phyloP scores from a whole-genome alignment of 2,888 invertebrate species.

The Diplolepis rosae region DNA sequence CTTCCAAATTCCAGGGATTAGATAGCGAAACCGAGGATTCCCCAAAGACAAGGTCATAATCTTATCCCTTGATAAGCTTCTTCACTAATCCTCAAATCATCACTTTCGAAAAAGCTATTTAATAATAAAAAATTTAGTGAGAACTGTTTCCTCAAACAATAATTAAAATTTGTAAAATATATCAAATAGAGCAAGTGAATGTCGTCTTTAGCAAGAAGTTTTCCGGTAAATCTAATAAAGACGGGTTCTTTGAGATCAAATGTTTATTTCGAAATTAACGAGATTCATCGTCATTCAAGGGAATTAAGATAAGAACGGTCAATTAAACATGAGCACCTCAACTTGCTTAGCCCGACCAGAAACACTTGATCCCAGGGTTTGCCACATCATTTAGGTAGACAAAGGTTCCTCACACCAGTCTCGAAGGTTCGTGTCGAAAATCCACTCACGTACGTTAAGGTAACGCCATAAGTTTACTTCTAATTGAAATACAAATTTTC shows the following conservation, averaged over 20 bases:
- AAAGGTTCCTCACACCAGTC: slow-evolving; percentile 33
- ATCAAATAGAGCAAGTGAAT: neutral
- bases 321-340: slow-evolving; percentile 36
- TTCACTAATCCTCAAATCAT: neutral
- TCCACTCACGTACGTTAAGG: slow-evolving; percentile 44
- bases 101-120: neutral
- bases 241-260: neutral
- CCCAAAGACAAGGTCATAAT: neutral
- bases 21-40: slow-evolving; percentile 1
- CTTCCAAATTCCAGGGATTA: neutral
- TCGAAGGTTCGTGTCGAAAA: slow-evolving; percentile 41
- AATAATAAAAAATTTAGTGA: neutral
- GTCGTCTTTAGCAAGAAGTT: neutral
- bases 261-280: slow-evolving; percentile 22
- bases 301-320: slow-evolving; percentile 45
- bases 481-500: slow-evolving; percentile 10
- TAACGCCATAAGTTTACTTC: slow-evolving; percentile 44
- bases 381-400: slow-evolving; percentile 51
- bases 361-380: slow-evolving; percentile 51
- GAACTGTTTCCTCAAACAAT: neutral
- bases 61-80: neutral
- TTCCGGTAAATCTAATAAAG: neutral
- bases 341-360: slow-evolving; percentile 40
- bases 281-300: neutral
- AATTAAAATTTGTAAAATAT: neutral